Evolutionary conservation across 2,888 invertebrate species (phyloP), one percentile per base, ranked within the genome.

Genomic region (Minunthozetes semirufus): DNA sequence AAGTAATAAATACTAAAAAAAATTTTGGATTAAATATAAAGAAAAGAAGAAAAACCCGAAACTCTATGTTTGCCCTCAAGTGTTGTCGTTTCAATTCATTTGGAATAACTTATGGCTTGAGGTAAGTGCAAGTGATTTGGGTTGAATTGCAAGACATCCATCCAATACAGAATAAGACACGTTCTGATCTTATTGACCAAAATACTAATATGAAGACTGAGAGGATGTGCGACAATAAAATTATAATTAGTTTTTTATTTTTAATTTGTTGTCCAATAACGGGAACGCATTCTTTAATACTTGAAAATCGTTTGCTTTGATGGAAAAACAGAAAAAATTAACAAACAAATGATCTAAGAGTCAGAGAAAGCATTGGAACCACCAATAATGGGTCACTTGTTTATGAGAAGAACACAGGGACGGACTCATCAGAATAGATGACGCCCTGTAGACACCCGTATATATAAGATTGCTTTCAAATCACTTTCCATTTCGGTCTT

Each of bases 401-500:
- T 2, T 48, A 17, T 59, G 19, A 19, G 70, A 46, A 46, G 22
- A 70, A 25, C 46, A 15, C 48, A 42, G 70, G 70, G 70, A 22
- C 48, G 46, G 70, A 38, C 63, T 70, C 22, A 48, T 70, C 70
- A 8, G 17, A 46, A 25, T 46, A 25, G 70, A 70, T 46, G 70
- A 42, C 70, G 42, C 70, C 70, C 70, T 46, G n/a, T 70, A 19
- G 70, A 25, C 70, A 27, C 48, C n/a, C n/a, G n/a, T n/a, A 27
- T 70, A 70, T 70, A 70, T 70, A 70, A 46, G 27, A 25, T 63
- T 3, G n/a, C n/a, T 33, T 68, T 46, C 11, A 29, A 25, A 46
- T 70, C 22, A 70, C 70, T 70, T 70, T 70, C 70, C 48, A 70
- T 70, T 70, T 70, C 70, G 38, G n/a, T 46, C 22, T n/a, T 17